Base-by-base conservation (phyloP, 2,797 vertebrate genomes). In the Muscicapa comitata region DNA sequence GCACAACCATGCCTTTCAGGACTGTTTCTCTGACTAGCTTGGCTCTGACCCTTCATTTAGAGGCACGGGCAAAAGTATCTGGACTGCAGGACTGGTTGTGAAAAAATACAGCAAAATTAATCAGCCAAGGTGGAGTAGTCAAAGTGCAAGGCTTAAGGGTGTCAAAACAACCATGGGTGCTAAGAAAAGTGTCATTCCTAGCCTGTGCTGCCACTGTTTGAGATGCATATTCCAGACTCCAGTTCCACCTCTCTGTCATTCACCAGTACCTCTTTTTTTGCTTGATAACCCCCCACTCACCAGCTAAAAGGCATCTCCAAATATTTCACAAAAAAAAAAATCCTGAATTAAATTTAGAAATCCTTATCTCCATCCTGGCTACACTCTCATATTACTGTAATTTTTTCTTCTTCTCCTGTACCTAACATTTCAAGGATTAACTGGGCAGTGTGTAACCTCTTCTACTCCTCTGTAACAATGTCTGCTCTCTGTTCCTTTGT, bases 401-500 rank as follows among this genome's bases (percentile, higher is more conserved):
- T 77, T 96, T 94, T 75, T 81, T 45, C 47, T 35, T 83, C 37
- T 50, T 79, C 47, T 80, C 50, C 65, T 7, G 1, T 66, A 53
- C 83, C 77, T 40, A 75, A 57, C 59, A 84, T 68, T 63, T 84
- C 85, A 86, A 72, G 80, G 91, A 90, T 91, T 89, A 88, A 80
- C 66, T 40, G 55, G 81, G 48, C 84, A 86, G 53, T 10, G 9
- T 53, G 62, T 33, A 91, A 94, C 73, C 85, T 91, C 50, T 93
- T 59, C 45, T 86, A 86, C 58, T 55, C 50, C 67, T 85, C 48
- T 74, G 42, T 71, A 94, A 82, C 75, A 95, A 87, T 55, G 75
- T 85, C 80, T 93, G 72, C 57, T 88, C 92, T 43, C 66, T 71
- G 40, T 83, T 91, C 79, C 93, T 96, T 96, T 95, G 92, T 94